These are phyloP conservation scores for Uropetala carovei DNA, from an alignment of 2,888 invertebrate species.

Conservation along the genomic window DNA sequence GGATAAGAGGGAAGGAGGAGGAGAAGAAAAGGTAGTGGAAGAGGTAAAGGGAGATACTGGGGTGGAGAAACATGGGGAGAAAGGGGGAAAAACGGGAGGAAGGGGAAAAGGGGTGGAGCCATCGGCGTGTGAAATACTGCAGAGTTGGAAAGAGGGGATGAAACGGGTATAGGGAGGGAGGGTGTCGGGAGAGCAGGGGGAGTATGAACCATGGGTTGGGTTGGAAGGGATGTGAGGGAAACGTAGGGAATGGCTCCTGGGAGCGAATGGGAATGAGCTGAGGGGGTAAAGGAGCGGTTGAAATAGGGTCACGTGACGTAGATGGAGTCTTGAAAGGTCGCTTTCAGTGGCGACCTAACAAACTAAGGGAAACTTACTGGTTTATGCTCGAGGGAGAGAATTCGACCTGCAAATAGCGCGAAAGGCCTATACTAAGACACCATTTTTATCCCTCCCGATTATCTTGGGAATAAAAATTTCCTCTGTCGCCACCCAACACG, in stretches of 20 bases:
- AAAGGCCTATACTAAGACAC: neutral
- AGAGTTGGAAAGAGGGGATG: neutral
- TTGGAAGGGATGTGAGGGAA: neutral
- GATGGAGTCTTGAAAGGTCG: constrained; percentile 56
- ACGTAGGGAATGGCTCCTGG: neutral
- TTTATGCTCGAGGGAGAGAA: neutral
- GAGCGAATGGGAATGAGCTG: neutral
- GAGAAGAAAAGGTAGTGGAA: neutral
- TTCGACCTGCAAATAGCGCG: neutral
- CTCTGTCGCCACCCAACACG: no score
- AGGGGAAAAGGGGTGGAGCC: neutral
- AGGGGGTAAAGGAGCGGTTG: neutral
- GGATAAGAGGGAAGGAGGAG: neutral
- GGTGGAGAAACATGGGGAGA: neutral
- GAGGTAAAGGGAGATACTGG: neutral
- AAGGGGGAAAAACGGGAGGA: neutral
- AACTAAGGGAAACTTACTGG: neutral
- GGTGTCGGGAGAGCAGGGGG: neutral
- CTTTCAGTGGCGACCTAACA: constrained; percentile 40
- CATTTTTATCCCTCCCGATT: neutral
- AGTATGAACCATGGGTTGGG: neutral
- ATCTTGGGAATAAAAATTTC: neutral
- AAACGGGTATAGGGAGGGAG: neutral
- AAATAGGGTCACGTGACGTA: constrained; percentile 40
- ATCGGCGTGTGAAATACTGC: neutral